Conservation (phyloP, 2,888 invertebrate species). For the Cistogaster globosa region DNA sequence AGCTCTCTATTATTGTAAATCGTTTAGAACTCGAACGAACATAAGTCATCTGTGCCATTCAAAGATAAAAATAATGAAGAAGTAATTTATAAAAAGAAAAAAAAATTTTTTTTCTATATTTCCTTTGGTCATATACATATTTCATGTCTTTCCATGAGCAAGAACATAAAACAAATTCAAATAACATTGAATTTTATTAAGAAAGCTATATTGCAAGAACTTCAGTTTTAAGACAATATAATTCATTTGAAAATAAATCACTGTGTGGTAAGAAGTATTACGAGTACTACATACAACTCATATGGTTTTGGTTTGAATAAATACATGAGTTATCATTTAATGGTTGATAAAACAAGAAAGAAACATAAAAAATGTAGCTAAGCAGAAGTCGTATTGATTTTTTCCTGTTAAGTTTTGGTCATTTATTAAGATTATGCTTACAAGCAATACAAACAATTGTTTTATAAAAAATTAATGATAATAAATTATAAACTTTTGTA, state of each 20-base stretch:
- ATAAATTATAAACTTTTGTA: slow-evolving; percentile 26
- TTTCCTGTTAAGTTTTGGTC: too few relatives aligned
- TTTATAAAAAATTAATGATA: slow-evolving; percentile 51
- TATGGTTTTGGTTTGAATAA: neutral
- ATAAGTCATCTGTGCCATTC: too few relatives aligned
- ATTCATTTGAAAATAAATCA: slow-evolving; percentile 59
- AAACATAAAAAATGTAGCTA: neutral
- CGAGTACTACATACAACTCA: neutral
- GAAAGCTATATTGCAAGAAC: neutral
- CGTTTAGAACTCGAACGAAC: too few relatives aligned
- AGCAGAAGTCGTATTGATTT: neutral
- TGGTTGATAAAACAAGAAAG: neutral
- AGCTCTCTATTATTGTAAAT: too few relatives aligned
- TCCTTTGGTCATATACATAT: too few relatives aligned
- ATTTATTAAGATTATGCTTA: slow-evolving; percentile 45
- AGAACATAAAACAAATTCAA: slow-evolving; percentile 3
- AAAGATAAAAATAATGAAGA: too few relatives aligned
- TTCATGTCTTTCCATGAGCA: neutral
- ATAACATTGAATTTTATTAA: neutral
- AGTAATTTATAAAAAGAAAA: too few relatives aligned
- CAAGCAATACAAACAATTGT: neutral
- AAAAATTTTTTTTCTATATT: too few relatives aligned
- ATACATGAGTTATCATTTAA: slow-evolving; percentile 34
- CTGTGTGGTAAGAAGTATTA: slow-evolving; percentile 21
- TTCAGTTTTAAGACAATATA: slow-evolving; percentile 19